phyloP scores from a whole-genome alignment of 2,888 invertebrate genomes.

The Anaspis maculata region DNA sequence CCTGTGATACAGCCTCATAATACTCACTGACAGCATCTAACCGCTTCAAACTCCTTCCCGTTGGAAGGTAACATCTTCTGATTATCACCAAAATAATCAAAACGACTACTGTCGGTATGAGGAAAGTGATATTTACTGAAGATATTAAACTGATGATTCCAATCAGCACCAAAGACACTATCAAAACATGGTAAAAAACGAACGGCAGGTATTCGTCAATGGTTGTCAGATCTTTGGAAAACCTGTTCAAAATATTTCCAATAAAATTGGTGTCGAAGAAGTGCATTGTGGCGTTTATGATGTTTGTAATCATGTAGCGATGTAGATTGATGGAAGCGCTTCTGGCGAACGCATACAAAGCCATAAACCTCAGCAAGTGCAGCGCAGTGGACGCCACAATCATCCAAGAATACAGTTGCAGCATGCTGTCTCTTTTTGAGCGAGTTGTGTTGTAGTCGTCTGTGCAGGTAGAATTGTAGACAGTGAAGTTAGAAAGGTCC shows the following conservation, averaged over 20 bases:
- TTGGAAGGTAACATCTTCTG: conserved; percentile 58
- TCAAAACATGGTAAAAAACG: conserved; percentile 2
- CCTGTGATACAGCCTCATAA: no score
- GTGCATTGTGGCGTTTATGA: conserved; percentile 43
- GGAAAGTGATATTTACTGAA: conserved; percentile 57
- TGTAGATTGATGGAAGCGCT: conserved; percentile 12
- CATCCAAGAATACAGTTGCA: neutral
- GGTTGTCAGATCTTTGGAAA: conserved; percentile 61
- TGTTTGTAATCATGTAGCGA: conserved; percentile 8
- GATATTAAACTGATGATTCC: conserved; percentile 65
- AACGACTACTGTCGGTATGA: conserved; percentile 57
- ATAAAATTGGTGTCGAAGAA: conserved; percentile 36
- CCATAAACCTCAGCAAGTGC: conserved; percentile 1
- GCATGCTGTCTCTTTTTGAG: neutral
- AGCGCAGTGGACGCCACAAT: neutral
- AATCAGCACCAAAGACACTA: neutral
- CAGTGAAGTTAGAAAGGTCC: conserved; percentile 5
- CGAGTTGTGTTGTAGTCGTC: neutral
- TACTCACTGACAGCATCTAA: conserved; percentile 58
- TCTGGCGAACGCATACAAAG: conserved; percentile 5
- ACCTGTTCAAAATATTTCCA: conserved; percentile 47
- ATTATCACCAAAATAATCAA: conserved; percentile 54
- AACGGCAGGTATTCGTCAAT: conserved; percentile 43
- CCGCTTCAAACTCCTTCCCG: conserved; percentile 64
- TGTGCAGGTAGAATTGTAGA: conserved; percentile 4